These are phyloP conservation scores for Brachyistius frenatus DNA, from an alignment of 2,113 vertebrate species.

Conservation along the genomic window DNA sequence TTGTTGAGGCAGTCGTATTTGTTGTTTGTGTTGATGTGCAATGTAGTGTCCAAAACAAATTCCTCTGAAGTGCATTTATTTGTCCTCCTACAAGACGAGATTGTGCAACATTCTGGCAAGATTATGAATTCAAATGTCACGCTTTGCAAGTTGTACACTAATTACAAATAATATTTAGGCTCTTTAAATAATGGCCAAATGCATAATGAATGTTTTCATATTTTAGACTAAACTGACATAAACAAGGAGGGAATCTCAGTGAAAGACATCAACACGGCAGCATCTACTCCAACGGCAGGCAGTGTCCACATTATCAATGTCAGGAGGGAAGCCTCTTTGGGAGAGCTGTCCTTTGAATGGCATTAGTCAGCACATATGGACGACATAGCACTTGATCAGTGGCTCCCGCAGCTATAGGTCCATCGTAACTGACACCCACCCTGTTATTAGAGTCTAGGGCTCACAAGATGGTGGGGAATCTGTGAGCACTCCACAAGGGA, in stretches of 20 bases:
- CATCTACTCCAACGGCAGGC: neutral
- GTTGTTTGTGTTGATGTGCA: slow-evolving; percentile 35
- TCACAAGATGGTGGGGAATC: slow-evolving; percentile 16
- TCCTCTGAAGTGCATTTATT: slow-evolving; percentile 41
- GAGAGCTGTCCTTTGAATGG: too few relatives aligned
- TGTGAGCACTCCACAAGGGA: neutral
- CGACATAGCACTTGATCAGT: neutral
- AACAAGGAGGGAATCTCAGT: slow-evolving; percentile 22
- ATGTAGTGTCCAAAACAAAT: slow-evolving; percentile 34
- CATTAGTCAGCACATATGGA: slow-evolving; percentile 9
- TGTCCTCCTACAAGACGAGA: slow-evolving; percentile 21
- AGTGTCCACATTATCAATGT: neutral
- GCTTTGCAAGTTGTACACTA: slow-evolving; percentile 52
- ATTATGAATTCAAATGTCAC: slow-evolving; percentile 68
- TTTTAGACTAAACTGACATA: slow-evolving; percentile 45
- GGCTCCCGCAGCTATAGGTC: slow-evolving; percentile 8
- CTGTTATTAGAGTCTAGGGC: slow-evolving; percentile 37
- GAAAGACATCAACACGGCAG: slow-evolving; percentile 6
- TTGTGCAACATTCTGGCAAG: slow-evolving; percentile 19
- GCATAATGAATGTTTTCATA: slow-evolving; percentile 60
- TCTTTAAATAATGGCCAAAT: slow-evolving; percentile 55
- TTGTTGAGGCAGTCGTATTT: slow-evolving; percentile 55
- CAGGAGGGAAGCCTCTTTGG: too few relatives aligned
- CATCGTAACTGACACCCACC: slow-evolving; percentile 12
- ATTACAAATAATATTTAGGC: slow-evolving; percentile 60